Evolutionary conservation across 2,888 invertebrate species (phyloP).

Genomic region (Megastigmus dorsalis): DNA sequence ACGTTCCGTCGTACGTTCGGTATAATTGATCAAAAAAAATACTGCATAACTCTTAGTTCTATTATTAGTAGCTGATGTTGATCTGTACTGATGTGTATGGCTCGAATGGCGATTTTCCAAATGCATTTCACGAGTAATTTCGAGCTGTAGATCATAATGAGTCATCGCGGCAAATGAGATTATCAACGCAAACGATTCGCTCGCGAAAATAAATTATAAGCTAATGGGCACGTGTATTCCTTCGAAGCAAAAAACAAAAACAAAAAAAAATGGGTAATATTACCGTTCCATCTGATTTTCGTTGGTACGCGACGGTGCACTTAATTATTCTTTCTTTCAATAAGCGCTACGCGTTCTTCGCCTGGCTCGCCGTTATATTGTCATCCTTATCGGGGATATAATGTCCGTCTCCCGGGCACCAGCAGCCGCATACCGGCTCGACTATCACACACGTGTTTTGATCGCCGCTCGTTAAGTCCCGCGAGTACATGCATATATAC

Average conservation of each 20-base stretch:
- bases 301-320: background rate
- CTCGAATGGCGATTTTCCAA: no score
- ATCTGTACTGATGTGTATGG: no score
- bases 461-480: conserved; percentile 66
- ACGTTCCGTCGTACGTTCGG: background rate
- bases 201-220: no score
- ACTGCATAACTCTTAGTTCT: no score
- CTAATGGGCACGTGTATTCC: no score
- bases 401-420: conserved; percentile 37
- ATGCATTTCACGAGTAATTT: no score
- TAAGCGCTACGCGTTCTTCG: background rate
- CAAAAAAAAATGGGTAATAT: background rate
- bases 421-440: conserved; percentile 34
- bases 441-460: conserved; percentile 72
- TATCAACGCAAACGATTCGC: no score
- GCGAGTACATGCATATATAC: conserved; percentile 53
- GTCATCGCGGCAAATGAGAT: no score
- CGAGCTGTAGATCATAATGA: no score
- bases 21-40: no score
- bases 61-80: no score
- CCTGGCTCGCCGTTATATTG: background rate
- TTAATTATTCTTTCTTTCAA: conserved; percentile 51
- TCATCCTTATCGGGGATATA: conserved; percentile 45
- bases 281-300: background rate
- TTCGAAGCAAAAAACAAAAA: background rate